Evolutionary conservation across 2,113 vertebrate species (phyloP).

Genomic region (Sebastes schlegelii): DNA sequence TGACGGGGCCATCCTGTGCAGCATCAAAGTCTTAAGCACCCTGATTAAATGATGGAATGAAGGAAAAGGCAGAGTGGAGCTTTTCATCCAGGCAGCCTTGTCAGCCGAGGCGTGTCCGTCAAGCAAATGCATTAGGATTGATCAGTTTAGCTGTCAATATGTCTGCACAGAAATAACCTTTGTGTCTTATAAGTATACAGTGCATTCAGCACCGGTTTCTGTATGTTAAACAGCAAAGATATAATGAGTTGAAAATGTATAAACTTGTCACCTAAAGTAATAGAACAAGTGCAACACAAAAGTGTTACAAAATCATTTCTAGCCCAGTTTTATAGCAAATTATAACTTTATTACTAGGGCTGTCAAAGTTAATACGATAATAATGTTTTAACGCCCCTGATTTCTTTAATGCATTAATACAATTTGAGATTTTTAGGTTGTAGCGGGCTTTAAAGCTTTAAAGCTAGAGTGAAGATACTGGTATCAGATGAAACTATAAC

Average conservation of each 20-base stretch:
- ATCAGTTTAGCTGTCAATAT: background rate
- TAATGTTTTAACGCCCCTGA: too few relatives aligned
- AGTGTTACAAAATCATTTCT: background rate
- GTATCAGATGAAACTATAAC: too few relatives aligned
- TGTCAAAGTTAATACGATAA: too few relatives aligned
- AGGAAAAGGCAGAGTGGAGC: conserved; percentile 29
- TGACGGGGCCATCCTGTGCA: conserved; percentile 24
- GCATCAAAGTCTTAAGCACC: conserved; percentile 56
- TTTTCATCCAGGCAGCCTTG: conserved; percentile 35
- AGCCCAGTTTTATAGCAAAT: background rate
- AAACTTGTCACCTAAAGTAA: background rate
- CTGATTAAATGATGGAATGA: conserved; percentile 49
- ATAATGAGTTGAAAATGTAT: background rate
- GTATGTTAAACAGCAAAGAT: background rate
- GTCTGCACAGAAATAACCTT: background rate
- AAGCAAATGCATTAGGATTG: background rate
- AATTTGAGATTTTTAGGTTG: too few relatives aligned
- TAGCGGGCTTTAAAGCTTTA: too few relatives aligned
- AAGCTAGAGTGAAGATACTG: too few relatives aligned
- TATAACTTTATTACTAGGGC: background rate
- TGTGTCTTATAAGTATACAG: too few relatives aligned
- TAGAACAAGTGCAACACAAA: background rate
- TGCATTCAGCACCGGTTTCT: background rate
- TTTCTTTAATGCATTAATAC: too few relatives aligned
- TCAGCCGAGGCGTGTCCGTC: conserved; percentile 6